Evolutionary conservation across 2,113 vertebrate genomes (phyloP), one percentile per base, ranked within the genome.

Genomic region (Fregata magnificens): DNA sequence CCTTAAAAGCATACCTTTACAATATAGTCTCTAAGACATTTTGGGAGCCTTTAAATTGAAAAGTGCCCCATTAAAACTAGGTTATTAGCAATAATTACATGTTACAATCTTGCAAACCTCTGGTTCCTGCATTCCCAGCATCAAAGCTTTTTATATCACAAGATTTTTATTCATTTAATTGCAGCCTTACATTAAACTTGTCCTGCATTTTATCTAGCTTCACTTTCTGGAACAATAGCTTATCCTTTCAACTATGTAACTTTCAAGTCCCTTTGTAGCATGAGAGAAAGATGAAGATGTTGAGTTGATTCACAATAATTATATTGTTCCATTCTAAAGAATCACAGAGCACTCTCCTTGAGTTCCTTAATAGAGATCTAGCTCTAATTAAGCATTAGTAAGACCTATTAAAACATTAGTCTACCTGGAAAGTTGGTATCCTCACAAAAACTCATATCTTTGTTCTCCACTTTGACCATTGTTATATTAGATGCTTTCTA

Each of bases 161-260:
- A 94, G 34, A 31, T 49, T 93, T 94, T 97, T 96, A 88, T 88
- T 73, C 29, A 69, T 85, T 91, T 96, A 96, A 96, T 96, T 95
- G 81, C 86, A 95, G 65, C 87, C 74, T 96, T 94, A 80, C 31
- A 34, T 66, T 72, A 94, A 93, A 88, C 58, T 87, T 65, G 49
- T 82, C 69, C 87, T 82, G 66, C 40, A 34, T 87, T 93, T 88
- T 66, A 58, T 65, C 78, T 90, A 45, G 62, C 73, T 90, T 82
- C 6, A 1, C 24, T 69, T 84, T 79, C 92, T 91, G 74, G 58
- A 94, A 96, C 90, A 97, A 96, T 85, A 96, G 81, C 62, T 93
- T 88, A 76, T 90, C 52, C 82, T 95, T 94, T 93, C 74, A 82
- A 50, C 82, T 76, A 55, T 5, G 24, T 62, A 79, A 69, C 78